Percentiles rank a stretch among this genome's conserved stretches.
Evolutionary conservation across 1,140 invertebrate genomes (phyloP).

Genomic region (Holcopasites calliopsidis): DNA sequence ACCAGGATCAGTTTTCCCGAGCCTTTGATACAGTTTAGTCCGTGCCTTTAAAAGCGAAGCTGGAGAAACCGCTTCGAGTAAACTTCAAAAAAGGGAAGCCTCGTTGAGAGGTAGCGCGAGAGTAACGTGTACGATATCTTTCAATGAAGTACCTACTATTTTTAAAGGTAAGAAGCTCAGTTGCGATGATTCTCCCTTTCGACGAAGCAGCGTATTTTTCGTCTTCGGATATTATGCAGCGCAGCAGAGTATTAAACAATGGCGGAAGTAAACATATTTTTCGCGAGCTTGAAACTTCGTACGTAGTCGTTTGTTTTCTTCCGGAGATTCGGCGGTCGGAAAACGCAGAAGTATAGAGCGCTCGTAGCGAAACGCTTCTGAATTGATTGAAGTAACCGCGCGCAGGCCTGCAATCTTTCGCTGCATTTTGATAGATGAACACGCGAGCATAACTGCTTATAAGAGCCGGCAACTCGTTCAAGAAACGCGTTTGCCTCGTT

Average conservation of each 20-base stretch:
- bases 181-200: not conserved
- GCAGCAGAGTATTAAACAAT: too few species aligned
- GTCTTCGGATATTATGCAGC: too few species aligned
- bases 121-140: not conserved
- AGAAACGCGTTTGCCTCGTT: constrained; percentile 57
- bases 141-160: not conserved
- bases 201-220: not conserved
- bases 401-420: constrained; percentile 9
- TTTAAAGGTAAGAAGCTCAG: not conserved
- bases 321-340: too few species aligned
- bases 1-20: not conserved
- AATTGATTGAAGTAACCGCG: too few species aligned
- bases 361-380: too few species aligned
- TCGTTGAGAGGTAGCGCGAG: not conserved
- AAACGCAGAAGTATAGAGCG: too few species aligned
- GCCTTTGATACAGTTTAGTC: constrained; percentile 1
- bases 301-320: too few species aligned
- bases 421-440: constrained; percentile 26
- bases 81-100: not conserved
- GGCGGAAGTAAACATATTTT: too few species aligned
- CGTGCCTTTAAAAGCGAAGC: not conserved
- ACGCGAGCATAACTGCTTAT: too few species aligned
- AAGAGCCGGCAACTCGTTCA: constrained; percentile 53
- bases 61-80: not conserved
- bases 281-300: too few species aligned